phyloP scores from a whole-genome alignment of 2,113 vertebrate species.

The Gymnarchus niloticus region DNA sequence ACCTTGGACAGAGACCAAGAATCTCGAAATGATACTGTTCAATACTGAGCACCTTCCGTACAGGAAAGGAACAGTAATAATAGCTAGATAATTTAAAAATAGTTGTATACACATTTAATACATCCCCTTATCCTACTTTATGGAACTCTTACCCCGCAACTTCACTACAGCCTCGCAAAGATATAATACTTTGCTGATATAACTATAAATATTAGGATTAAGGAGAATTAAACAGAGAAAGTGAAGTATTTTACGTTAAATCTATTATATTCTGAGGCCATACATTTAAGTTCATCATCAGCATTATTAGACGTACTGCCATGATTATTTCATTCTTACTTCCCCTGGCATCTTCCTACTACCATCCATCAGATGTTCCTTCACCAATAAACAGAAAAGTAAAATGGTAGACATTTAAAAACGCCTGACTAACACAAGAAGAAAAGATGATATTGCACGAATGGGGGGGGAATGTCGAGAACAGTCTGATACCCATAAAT shows the following conservation, averaged over 20 bases:
- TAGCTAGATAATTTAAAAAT: background rate
- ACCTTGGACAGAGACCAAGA: conserved; percentile 54
- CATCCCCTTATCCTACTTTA: background rate
- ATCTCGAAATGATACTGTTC: background rate
- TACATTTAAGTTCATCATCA: background rate
- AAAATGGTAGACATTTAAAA: conserved; percentile 18
- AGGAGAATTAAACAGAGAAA: background rate
- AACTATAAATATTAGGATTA: background rate
- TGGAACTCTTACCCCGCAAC: background rate
- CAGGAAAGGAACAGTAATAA: background rate
- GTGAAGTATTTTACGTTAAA: background rate
- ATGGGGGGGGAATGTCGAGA: background rate
- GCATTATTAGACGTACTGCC: background rate
- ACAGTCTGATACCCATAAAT: background rate
- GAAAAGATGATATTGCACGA: background rate
- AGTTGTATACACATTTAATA: background rate
- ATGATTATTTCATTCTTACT: background rate
- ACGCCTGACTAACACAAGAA: background rate
- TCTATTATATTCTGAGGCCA: no score
- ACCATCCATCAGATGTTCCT: background rate
- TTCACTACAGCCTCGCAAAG: background rate
- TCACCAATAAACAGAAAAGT: background rate
- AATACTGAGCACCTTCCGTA: background rate
- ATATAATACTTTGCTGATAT: background rate
- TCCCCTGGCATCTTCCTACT: background rate